Conservation (phyloP, 2,113 vertebrate species). For the Phainopepla nitens region DNA sequence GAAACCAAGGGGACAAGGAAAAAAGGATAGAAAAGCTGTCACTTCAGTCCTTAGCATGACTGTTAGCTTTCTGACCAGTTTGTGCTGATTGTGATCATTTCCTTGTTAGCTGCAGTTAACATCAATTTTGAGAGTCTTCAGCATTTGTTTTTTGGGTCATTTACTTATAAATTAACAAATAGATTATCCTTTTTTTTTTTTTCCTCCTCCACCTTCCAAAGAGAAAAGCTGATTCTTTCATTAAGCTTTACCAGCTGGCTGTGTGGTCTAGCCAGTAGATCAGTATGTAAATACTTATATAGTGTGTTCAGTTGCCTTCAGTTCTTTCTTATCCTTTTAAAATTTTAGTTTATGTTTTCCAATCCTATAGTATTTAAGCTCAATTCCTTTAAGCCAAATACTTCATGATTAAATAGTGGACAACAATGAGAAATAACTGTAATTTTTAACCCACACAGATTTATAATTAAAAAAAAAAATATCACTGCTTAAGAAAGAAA, state of each 20-base stretch:
- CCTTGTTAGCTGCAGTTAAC: background rate
- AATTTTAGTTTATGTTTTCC: background rate
- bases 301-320: background rate
- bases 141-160: background rate
- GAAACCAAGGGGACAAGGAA: background rate
- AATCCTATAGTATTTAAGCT: background rate
- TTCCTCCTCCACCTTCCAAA: background rate
- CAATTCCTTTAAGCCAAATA: background rate
- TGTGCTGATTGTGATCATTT: background rate
- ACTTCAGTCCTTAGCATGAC: background rate
- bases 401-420: background rate
- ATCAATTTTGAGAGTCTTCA: background rate
- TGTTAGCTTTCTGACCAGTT: background rate
- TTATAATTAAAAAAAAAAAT: background rate
- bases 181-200: background rate
- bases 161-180: background rate
- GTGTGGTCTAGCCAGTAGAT: background rate
- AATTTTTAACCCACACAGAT: background rate
- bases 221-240: background rate
- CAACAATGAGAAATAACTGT: background rate
- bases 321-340: background rate
- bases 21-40: background rate
- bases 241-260: slow-evolving; percentile 31
- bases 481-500: background rate
- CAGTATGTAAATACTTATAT: background rate